Base-by-base conservation (phyloP, 2,797 vertebrate species). In the Ctenosaura bakeri region DNA sequence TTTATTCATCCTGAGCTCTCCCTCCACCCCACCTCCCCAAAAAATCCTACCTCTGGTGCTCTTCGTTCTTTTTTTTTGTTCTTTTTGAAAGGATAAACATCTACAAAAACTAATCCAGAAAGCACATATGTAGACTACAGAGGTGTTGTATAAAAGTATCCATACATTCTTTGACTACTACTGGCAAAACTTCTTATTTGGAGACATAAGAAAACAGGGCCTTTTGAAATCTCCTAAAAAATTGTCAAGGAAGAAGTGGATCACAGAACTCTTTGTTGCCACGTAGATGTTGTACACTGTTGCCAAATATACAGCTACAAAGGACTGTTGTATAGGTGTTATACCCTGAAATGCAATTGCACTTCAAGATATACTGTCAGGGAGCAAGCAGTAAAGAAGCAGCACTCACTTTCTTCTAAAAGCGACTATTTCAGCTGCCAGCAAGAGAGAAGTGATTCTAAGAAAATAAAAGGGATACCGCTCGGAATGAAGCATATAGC, bases 251-350 rank as follows among this genome's bases (percentile, higher is more conserved):
- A 59, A 16, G 16, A 26, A 59, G 24, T 2, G 5, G 81, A 42
- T 84, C 46, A 50, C 18, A 62, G 46, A 84, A 29, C 24, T 10
- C 24, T 35, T 66, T 46, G 16, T 18, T 77, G 59, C 22, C 42
- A 69, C 14, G 32, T 46, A 10, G 52, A 38, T 35, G 62, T 64
- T 66, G 32, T 50, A 59, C n/a, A 29, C 13, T 66, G 35, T 50
- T 84, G 59, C 42, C 73, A 42, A 85, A 78, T 29, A 54, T 38
- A 59, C 22, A 22, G 18, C 38, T 66, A 29, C 18, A 54, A 78
- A 69, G 24, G 50, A 50, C 10, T 38, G 66, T 52, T 22, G n/a
- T 56, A 62, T 38, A 89, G 76, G n/a, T 88, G 84, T 71, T 94
- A 32, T 69, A 42, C n/a, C 26, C 6, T 16, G 13, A 74, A 56